Conservation (phyloP, 2,888 invertebrate genomes). For the Leptogaster cylindrica region DNA sequence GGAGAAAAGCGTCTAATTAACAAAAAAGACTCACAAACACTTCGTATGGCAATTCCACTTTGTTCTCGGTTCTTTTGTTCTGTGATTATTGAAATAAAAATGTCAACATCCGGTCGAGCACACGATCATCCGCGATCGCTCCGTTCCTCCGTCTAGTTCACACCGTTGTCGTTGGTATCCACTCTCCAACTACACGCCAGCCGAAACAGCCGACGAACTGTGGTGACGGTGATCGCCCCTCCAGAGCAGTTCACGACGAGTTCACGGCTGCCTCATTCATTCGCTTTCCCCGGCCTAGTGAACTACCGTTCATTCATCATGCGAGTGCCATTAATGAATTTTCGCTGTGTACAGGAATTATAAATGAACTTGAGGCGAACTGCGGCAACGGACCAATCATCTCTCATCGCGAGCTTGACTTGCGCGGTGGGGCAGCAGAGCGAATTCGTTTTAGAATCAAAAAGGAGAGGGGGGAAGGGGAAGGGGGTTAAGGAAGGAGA, state of each 20-base stretch:
- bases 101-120: constrained; percentile 45
- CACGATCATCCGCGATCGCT: constrained; percentile 24
- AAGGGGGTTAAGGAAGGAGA: no score
- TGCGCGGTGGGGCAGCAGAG: no score
- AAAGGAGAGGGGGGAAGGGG: no score
- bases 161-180: constrained; percentile 43
- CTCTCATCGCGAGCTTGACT: no score
- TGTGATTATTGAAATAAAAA: constrained; percentile 10
- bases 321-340: background rate
- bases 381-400: no score
- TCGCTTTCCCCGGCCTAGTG: background rate
- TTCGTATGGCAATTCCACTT: background rate
- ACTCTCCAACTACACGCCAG: constrained; percentile 44
- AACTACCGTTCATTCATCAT: no score
- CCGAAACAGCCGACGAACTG: constrained; percentile 6
- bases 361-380: no score
- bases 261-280: background rate
- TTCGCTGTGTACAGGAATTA: background rate
- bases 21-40: no score
- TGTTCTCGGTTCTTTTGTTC: constrained; percentile 3
- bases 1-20: no score
- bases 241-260: background rate
- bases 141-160: background rate
- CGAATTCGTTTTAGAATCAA: no score
- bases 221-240: constrained; percentile 3